Evolutionary conservation across 2,113 vertebrate genomes (phyloP), one percentile per base, ranked within the genome.

Genomic region (Gallinago paraguaiae): DNA sequence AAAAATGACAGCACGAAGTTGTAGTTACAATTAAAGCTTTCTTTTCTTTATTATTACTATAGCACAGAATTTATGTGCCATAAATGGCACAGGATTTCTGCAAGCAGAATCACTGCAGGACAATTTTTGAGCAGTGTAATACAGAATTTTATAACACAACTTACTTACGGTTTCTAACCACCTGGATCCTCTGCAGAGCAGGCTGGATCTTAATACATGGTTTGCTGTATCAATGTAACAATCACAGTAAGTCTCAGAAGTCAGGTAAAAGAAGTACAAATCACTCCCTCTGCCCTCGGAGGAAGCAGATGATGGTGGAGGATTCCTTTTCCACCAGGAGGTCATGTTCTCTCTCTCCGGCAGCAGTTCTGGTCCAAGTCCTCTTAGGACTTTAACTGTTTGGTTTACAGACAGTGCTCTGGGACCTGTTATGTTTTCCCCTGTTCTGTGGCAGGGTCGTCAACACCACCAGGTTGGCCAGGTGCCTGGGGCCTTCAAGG

Each of bases 401-500:
- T 9, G 13, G 45, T 31, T 72, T 31, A 43, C 10, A 8, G 28
- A 22, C 20, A 6, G 45, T 1, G 17, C 39, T 23, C 57, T 80
- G 30, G 39, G 22, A 41, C 11, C 57, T n/a, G 37, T 37, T 33
- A 23, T 0, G 0, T 11, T 15, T 11, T 10, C 6, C 15, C 18
- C 50, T 39, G 23, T 48, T 15, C 28, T 30, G 48, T 7, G 19
- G 10, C 0, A 1, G n/a, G 11, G 7, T 25, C 27, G n/a, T 5
- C 31, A 7, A 6, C 51, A 45, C 2, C 19, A 14, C 4, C 2
- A 2, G 22, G 5, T 2, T 13, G n/a, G 24, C 31, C 1, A 0
- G 7, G 23, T n/a, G 16, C 4, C 28, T 45, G 8, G 19, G 23
- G 28, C 4, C 46, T 9, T 23, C 24, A 13, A 28, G 37, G 17